Evolutionary conservation across 2,888 invertebrate genomes (phyloP), one percentile per base, ranked within the genome.

Genomic region (Catocala sponsa): DNA sequence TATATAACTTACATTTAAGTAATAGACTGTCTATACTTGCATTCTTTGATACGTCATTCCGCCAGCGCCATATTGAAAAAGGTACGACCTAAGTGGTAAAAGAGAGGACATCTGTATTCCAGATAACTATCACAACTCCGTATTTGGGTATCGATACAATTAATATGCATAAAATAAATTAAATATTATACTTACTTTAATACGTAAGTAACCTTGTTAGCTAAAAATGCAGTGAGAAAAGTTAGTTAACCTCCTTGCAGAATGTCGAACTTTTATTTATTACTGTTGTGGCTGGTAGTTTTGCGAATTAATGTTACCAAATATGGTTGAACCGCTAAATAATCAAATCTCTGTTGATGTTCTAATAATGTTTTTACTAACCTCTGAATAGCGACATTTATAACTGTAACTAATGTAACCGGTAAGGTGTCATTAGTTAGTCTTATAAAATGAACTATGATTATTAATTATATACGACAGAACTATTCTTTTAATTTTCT

Each of bases 1-100:
- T 76, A 71, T 79, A 76, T 76, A 70, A 70, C 63, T 70, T 73
- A 69, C 73, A 70, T 73, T 72, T 64, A 59, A 43, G 57, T 78
- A 62, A 76, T 71, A 59, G 41, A 44, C 54, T 41, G 25, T 65
- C 58, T 13, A 64, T 53, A 57, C 70, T 74, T 67, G 68, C 72
- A 82, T 81, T 79, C 79, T 66, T 76, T 71, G 74, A 71, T 74
- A 74, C 78, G 77, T 72, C 63, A 55, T 65, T 70, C 74, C 65
- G 52, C 7, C 41, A 53, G 73, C 65, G 52, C 7, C 41, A 53
- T 32, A 47, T 47, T 33, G 42, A 15, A 51, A 6, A 49, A 52
- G 53, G 58, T 51, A 66, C 64, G 62, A 66, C 66, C 61, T 75
- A 69, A 64, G 56, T 69, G 48, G 15, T 62, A 52, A 52, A 59